A percentile compares a stretch with the other conserved stretches of the same genome.
Evolutionary conservation across 2,113 vertebrate genomes (phyloP).

Genomic region (Mixornis gularis): DNA sequence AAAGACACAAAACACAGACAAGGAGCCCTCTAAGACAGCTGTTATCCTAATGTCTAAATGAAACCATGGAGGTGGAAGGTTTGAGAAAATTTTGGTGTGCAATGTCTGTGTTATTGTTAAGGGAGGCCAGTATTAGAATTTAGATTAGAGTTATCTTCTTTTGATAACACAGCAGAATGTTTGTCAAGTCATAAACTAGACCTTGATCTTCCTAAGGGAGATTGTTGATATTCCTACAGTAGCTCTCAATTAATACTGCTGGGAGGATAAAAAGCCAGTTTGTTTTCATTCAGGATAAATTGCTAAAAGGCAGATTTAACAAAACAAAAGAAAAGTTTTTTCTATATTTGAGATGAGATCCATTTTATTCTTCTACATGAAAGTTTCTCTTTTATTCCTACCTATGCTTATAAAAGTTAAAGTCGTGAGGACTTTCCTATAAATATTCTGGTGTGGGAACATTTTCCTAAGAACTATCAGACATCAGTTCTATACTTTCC

Average conservation of each 20-base stretch:
- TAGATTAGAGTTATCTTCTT: background rate
- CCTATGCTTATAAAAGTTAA: background rate
- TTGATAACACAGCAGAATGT: background rate
- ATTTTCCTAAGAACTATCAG: background rate
- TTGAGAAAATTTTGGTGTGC: background rate
- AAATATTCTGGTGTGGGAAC: background rate
- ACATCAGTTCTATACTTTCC: background rate
- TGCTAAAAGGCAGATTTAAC: background rate
- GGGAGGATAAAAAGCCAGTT: background rate
- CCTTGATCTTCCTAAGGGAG: background rate
- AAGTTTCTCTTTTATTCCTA: background rate
- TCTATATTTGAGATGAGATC: background rate
- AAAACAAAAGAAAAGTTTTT: background rate
- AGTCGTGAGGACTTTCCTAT: background rate
- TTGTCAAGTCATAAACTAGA: background rate
- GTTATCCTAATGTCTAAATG: background rate
- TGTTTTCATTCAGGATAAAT: background rate
- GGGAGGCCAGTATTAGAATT: background rate
- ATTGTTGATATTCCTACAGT: background rate
- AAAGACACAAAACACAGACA: background rate
- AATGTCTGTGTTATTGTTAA: background rate
- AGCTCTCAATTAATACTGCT: background rate
- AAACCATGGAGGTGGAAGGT: background rate
- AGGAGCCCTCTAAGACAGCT: background rate
- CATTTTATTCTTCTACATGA: background rate